Evolutionary conservation across 1,140 invertebrate species (phyloP).

Genomic region (Littorina saxatilis): DNA sequence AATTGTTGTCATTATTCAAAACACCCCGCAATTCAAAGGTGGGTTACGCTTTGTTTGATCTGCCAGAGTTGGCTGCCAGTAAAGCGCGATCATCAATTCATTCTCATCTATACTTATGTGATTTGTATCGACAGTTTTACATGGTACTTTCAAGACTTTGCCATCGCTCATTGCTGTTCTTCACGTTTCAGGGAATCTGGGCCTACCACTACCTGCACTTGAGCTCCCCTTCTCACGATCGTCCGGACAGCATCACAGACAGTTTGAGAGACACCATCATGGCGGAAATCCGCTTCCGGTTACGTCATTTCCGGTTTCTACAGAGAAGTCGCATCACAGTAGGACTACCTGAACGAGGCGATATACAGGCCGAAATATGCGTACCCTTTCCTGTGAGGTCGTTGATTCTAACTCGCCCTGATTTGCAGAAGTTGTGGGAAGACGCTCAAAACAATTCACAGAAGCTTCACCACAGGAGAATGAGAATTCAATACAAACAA

Average conservation of each 20-base stretch:
- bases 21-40: no score
- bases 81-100: no score
- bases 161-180: background rate
- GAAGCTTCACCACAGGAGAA: no score
- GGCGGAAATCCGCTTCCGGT: background rate
- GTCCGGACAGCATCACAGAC: background rate
- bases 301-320: slow-evolving; percentile 14
- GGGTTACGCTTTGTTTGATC: no score
- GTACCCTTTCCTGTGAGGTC: background rate
- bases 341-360: background rate
- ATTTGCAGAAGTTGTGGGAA: background rate
- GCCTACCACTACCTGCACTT: background rate
- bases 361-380: background rate
- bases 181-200: background rate
- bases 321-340: background rate
- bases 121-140: no score
- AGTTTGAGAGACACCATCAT: background rate
- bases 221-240: background rate
- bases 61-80: no score
- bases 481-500: no score
- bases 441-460: no score
- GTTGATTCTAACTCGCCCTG: background rate
- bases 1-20: no score
- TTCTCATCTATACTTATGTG: no score
- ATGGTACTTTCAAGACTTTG: background rate